phyloP scores from a whole-genome alignment of 2,888 invertebrate genomes.

The Cephus spinipes region DNA sequence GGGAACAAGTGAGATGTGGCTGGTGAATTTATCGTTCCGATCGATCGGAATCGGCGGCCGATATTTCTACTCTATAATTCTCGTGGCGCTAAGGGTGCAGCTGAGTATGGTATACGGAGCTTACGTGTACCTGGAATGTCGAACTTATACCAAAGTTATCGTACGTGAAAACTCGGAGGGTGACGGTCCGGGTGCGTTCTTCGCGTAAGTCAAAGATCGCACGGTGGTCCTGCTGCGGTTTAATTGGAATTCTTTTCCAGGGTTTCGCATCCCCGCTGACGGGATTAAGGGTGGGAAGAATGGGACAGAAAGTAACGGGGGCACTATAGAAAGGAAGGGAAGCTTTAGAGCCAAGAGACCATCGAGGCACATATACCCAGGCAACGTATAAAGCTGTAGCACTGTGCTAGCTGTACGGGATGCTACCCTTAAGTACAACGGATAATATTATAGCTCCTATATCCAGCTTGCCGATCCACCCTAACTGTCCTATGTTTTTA shows the following conservation, averaged over 20 bases:
- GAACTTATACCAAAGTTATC: slow-evolving; percentile 28
- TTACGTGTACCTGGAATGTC: neutral
- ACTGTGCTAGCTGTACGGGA: neutral
- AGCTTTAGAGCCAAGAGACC: neutral
- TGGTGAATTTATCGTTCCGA: neutral
- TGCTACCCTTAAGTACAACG: neutral
- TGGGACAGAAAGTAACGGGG: neutral
- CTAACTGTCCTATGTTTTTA: neutral
- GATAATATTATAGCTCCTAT: neutral
- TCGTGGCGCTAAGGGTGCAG: neutral
- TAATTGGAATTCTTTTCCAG: slow-evolving; percentile 40
- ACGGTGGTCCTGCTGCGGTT: slow-evolving; percentile 17
- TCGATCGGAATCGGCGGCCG: neutral
- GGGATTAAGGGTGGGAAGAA: neutral
- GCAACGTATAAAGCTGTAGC: neutral
- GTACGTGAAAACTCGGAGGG: slow-evolving; percentile 19
- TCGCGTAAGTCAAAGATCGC: slow-evolving; percentile 19
- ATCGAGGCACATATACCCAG: neutral
- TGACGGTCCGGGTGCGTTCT: slow-evolving; percentile 4
- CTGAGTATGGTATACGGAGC: neutral
- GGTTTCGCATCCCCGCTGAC: neutral
- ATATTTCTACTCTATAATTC: neutral
- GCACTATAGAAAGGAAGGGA: neutral
- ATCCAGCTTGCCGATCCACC: neutral
- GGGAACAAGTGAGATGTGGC: neutral